Percentiles rank a stretch among this genome's conserved stretches.
Conservation (phyloP, 2,888 invertebrate genomes). For the Lasioglossum villosulum region DNA sequence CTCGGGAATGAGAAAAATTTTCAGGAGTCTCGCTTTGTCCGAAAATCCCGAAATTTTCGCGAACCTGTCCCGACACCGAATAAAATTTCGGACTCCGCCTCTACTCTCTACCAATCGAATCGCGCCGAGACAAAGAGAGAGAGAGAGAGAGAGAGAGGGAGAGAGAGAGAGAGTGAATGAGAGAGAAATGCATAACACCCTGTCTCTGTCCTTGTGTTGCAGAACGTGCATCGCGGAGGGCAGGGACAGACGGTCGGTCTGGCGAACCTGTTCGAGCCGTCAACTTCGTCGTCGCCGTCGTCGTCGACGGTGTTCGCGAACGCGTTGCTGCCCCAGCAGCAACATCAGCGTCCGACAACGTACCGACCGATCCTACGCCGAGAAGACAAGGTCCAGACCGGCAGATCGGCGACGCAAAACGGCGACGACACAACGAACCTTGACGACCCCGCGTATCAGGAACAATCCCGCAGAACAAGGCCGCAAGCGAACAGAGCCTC, state of each 20-base stretch:
- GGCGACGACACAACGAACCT: conserved; percentile 34
- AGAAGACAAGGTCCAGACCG: conserved; percentile 76
- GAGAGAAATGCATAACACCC: conserved; percentile 62
- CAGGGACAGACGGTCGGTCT: conserved; percentile 80
- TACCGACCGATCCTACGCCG: conserved; percentile 79
- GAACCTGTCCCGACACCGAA: not conserved
- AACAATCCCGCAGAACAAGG: not conserved
- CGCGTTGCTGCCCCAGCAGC: conserved; percentile 64
- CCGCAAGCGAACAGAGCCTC: not conserved
- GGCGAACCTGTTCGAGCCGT: conserved; percentile 63
- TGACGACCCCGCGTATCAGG: conserved; percentile 44
- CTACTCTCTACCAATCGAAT: not conserved
- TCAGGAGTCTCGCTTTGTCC: too few relatives aligned
- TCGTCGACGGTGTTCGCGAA: conserved; percentile 66
- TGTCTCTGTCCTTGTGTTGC: conserved; percentile 84
- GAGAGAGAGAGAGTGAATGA: not conserved
- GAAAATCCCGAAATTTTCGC: not conserved
- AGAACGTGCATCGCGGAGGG: conserved; percentile 83
- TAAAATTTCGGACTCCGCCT: not conserved
- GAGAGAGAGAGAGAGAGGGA: not conserved
- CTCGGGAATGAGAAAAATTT: too few relatives aligned
- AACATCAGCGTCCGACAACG: conserved; percentile 79
- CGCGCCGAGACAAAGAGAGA: not conserved
- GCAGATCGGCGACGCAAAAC: conserved; percentile 46
- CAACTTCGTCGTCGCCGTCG: conserved; percentile 66